These are phyloP conservation scores for Darevskia mixta DNA, from an alignment of 2,797 vertebrate species.

Conservation along the genomic window DNA sequence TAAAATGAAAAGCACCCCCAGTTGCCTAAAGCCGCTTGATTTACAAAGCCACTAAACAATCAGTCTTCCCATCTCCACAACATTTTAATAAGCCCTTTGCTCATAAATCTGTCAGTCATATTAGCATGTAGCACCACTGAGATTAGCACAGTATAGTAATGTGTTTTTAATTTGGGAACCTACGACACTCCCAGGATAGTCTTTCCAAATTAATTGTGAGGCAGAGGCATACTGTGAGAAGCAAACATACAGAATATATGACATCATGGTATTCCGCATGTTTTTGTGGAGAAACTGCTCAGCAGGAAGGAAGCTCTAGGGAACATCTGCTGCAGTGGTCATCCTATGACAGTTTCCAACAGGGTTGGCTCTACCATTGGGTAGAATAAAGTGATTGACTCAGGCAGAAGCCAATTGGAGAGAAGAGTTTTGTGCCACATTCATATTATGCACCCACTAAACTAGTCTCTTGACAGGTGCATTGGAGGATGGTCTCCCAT, in stretches of 20 bases:
- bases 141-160: conserved; percentile 27
- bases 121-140: conserved; percentile 47
- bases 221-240: conserved; percentile 42
- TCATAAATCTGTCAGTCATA: conserved; percentile 64
- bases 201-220: conserved; percentile 59
- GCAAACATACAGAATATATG: conserved; percentile 30
- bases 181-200: conserved; percentile 49
- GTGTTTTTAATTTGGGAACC: conserved; percentile 47
- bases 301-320: not conserved
- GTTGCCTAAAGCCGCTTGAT: conserved; percentile 44
- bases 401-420: too few species aligned
- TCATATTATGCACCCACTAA: too few species aligned
- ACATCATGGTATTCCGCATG: not conserved
- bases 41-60: conserved; percentile 47
- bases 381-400: too few species aligned
- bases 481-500: too few species aligned
- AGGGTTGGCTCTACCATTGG: too few species aligned
- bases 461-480: too few species aligned
- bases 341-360: too few species aligned
- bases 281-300: not conserved
- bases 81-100: conserved; percentile 47
- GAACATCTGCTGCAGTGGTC: not conserved
- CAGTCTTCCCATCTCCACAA: conserved; percentile 46
- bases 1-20: conserved; percentile 34
- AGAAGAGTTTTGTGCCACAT: too few species aligned